Conservation (phyloP, 2,113 vertebrate genomes). For the Caretta caretta region DNA sequence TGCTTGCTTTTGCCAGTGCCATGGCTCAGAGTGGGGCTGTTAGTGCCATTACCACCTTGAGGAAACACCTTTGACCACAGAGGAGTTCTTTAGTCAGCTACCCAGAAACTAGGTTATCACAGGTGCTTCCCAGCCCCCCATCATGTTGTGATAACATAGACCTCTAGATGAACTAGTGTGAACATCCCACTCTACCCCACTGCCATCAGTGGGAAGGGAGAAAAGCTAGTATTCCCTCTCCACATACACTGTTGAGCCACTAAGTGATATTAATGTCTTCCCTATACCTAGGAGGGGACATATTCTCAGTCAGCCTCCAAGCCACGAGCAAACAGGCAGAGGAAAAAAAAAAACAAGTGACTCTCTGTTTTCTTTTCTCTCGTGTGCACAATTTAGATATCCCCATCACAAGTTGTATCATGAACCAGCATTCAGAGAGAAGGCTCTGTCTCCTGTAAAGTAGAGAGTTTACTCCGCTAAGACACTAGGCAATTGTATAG, state of each 20-base stretch:
- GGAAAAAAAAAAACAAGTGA: neutral
- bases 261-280: neutral
- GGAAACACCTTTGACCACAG: neutral
- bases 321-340: neutral
- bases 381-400: neutral
- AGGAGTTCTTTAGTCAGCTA: neutral
- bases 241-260: neutral
- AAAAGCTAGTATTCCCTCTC: neutral
- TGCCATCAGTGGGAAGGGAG: neutral
- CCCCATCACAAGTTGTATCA: slow-evolving; percentile 7
- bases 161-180: neutral
- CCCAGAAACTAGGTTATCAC: neutral
- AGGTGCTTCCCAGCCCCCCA: neutral
- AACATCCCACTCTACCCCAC: neutral
- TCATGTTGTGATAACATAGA: neutral
- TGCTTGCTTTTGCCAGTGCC: neutral
- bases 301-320: neutral
- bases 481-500: neutral
- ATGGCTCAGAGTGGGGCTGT: neutral
- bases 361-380: neutral
- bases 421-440: neutral
- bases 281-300: neutral
- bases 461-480: neutral
- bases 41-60: neutral
- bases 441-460: neutral